These are phyloP conservation scores for Xestia rhomboidea DNA, from an alignment of 2,888 invertebrate genomes.

Conservation along the genomic window DNA sequence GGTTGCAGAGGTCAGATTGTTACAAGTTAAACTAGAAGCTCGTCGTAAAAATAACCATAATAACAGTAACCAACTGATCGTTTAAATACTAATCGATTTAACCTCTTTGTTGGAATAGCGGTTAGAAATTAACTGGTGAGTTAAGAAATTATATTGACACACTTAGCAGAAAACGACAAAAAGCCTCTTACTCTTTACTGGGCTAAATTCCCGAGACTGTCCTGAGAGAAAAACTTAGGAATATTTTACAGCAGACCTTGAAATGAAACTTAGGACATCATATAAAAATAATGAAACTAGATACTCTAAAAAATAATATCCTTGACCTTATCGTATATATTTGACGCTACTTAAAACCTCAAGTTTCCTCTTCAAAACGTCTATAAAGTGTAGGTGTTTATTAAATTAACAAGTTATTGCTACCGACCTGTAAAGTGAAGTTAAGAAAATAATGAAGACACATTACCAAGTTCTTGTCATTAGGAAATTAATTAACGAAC, in stretches of 20 bases:
- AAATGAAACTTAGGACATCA: not conserved
- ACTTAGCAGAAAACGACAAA: slow-evolving; percentile 17
- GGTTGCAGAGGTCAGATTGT: not conserved
- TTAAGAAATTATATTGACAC: slow-evolving; percentile 1
- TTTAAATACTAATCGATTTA: slow-evolving; percentile 4
- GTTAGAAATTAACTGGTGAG: slow-evolving; percentile 2
- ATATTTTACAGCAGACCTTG: slow-evolving; percentile 26
- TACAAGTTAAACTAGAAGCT: not conserved
- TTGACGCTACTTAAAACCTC: too few species aligned
- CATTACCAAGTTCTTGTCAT: slow-evolving; percentile 20
- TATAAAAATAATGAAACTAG: not conserved
- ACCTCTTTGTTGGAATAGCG: not conserved
- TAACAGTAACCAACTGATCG: slow-evolving; percentile 8
- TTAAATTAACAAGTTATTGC: slow-evolving; percentile 6
- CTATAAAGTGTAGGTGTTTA: not conserved
- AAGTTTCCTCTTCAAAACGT: not conserved
- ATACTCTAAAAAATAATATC: slow-evolving; percentile 10
- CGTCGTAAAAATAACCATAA: slow-evolving; percentile 20
- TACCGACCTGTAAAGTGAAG: slow-evolving; percentile 4
- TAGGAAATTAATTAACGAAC: slow-evolving; percentile 16
- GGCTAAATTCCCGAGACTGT: not conserved
- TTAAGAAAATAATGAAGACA: slow-evolving; percentile 26
- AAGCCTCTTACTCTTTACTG: not conserved
- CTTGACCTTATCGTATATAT: slow-evolving; percentile 1
- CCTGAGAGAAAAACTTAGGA: not conserved